These are phyloP conservation scores for Tursiops truncatus DNA, from an alignment of 2,113 vertebrate genomes.

Conservation along the genomic window DNA sequence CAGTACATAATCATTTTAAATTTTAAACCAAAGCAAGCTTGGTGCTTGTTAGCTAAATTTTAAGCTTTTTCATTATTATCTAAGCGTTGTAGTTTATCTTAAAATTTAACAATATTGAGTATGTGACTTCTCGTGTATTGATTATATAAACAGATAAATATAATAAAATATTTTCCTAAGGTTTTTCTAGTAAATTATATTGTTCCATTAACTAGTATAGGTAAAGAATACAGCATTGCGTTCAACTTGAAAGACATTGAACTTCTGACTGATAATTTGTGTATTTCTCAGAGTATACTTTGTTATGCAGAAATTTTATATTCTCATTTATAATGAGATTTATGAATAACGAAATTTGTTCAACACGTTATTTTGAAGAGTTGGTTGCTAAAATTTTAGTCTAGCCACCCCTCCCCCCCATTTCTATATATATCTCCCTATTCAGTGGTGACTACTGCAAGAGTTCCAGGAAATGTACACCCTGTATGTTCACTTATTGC, in stretches of 20 bases:
- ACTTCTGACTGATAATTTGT: background rate
- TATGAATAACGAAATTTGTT: background rate
- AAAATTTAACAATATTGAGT: background rate
- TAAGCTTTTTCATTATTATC: background rate
- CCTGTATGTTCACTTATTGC: background rate
- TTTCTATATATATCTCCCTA: background rate
- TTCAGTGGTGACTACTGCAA: background rate
- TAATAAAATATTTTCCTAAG: background rate
- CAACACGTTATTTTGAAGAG: background rate
- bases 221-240: background rate
- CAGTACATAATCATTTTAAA: background rate
- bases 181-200: background rate
- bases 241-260: background rate
- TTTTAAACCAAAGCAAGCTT: background rate
- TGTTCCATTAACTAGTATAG: background rate
- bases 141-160: background rate
- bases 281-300: background rate
- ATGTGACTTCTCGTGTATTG: background rate
- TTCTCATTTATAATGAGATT: conserved; percentile 30
- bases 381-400: background rate
- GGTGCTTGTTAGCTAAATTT: conserved; percentile 11
- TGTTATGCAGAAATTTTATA: background rate
- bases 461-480: conserved; percentile 10
- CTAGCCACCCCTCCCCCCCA: background rate
- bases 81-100: conserved; percentile 1